These are phyloP conservation scores for Brachyhypopomus occidentalis DNA, from an alignment of 2,113 vertebrate species.

Conservation along the genomic window DNA sequence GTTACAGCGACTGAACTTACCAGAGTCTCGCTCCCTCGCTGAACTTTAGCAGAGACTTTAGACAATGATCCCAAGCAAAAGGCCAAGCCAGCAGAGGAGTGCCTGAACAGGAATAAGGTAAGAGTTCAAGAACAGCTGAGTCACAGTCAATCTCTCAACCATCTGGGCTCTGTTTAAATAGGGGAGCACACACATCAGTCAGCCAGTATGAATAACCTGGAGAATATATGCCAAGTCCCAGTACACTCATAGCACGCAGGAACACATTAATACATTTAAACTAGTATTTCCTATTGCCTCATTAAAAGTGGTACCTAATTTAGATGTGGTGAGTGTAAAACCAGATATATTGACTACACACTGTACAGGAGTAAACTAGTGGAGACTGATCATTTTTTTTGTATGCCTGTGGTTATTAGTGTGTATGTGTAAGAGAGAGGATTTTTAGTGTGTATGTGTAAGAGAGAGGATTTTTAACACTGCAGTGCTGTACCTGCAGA, in stretches of 20 bases:
- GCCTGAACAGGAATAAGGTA: too few relatives aligned
- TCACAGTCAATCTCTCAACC: too few relatives aligned
- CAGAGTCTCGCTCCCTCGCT: too few relatives aligned
- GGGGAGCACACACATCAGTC: too few relatives aligned
- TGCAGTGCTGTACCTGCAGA: slow-evolving; percentile 18
- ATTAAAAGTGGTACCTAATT: neutral
- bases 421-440: neutral
- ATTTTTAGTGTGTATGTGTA: slow-evolving; percentile 8
- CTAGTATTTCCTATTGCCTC: neutral
- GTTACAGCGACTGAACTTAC: too few relatives aligned
- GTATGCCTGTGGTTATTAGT: neutral
- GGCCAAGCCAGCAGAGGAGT: too few relatives aligned
- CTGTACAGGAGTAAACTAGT: neutral
- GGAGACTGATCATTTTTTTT: neutral
- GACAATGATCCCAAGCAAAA: too few relatives aligned
- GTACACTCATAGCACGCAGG: neutral
- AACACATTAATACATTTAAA: slow-evolving; percentile 12
- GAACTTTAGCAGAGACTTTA: too few relatives aligned
- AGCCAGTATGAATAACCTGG: too few relatives aligned
- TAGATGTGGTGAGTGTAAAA: slow-evolving; percentile 24
- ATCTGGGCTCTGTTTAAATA: too few relatives aligned
- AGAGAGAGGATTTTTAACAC: neutral
- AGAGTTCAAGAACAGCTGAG: too few relatives aligned
- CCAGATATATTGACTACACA: neutral
- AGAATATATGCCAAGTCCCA: too few relatives aligned